Evolutionary conservation across 2,113 vertebrate genomes (phyloP), one percentile per base, ranked within the genome.

Genomic region (Myotis brandtii): DNA sequence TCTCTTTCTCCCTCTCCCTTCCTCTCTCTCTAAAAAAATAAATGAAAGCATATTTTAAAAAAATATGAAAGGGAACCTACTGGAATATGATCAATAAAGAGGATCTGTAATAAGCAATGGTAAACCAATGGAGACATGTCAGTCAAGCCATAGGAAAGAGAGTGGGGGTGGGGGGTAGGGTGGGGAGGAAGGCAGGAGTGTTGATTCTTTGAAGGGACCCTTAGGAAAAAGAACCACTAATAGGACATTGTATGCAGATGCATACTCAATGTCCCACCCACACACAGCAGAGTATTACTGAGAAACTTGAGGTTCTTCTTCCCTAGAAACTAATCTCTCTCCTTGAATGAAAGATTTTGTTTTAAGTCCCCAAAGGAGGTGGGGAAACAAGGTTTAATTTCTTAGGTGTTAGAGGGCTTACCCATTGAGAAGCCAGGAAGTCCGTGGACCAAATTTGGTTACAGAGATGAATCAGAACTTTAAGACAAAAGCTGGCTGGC

Each of bases 161-260:
- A 20, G 2, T 25, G 32, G 37, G 62, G 16, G 46, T n/a, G 59
- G 21, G 11, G 21, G 0, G n/a, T 13, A 21, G 59, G 2, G 37
- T 9, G 18, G n/a, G 12, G 5, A 37, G 9, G 3, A 4, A 52
- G 13, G 10, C 0, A 0, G 0, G 18, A 14, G 62, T 37, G 16
- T 6, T 48, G 9, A 52, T 62, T 79, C 37, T 40, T 43, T 92
- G 56, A 80, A 72, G 18, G 59, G 27, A 25, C 1, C 1, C 7
- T 34, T 32, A 82, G 54, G 72, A 50, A 40, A 50, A 89, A 86
- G n/a, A 21, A 11, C 9, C 56, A 1, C 27, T 40, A 83, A 18
- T 1, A 64, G 18, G 23, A 37, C 27, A 59, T 34, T 1, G 4
- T 5, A 25, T 6, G 48, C 6, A 50, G 69, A 23, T 4, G 11